Base-by-base conservation (phyloP, 2,797 vertebrate genomes). In the Liasis olivaceus region DNA sequence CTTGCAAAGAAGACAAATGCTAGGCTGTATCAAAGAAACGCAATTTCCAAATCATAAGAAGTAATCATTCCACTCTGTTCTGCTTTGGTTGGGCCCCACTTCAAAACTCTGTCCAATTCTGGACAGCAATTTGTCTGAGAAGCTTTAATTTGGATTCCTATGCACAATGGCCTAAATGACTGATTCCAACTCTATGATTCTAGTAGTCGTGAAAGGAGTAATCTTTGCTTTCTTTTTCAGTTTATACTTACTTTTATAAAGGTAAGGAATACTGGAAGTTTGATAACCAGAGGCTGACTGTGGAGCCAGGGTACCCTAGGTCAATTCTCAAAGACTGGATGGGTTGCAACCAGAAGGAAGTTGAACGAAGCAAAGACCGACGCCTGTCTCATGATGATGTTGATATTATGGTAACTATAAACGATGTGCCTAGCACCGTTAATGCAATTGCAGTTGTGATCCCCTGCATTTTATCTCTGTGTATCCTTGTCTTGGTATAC, bases 191-290 rank as follows among this genome's bases (percentile, higher is more conserved):
- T 59, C 77, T 81, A 9, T 81, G 77, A 47, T 47, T 81, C 20
- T 81, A 47, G 77, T 13, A 36, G 20, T 81, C 20, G 47, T 81
- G 14, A 95, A 58, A 95, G 59, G 77, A 91, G 85, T 47, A 1
- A 26, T 95, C 63, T 96, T 54, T 96, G 42, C 56, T 97, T 93
- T 97, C 51, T 97, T 94, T 95, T 93, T 92, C 97, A 99, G 99
- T 99, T 97, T 99, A 99, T 93, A 99, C 99, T 62, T 99, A 99
- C 97, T 99, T 99, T 97, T 99, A 99, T 98, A 99, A 99, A 95
- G 99, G 98, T 93, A 99, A 98, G 96, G 99, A 99, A 58, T 99
- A 99, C 94, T 99, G 99, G 99, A 99, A 99, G 96, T 99, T 99
- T 0, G 99, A 99, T 96, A 99, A 99, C 98, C 99, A 99, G 98